Conservation (phyloP, 30 jellyfish, hydroid and myxozoan species). For the Turritopsis dohrnii region DNA sequence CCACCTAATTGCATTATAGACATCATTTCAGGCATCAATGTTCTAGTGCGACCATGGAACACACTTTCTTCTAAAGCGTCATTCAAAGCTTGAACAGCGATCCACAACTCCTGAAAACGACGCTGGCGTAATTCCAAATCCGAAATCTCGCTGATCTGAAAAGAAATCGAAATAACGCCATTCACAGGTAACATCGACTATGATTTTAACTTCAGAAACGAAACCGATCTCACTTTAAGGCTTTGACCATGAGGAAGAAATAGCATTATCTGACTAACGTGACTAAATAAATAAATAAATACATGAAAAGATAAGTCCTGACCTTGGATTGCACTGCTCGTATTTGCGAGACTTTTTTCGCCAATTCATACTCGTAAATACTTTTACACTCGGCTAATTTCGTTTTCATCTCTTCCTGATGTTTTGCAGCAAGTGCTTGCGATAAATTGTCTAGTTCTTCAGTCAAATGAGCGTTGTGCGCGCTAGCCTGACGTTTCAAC, state of each 20-base stretch:
- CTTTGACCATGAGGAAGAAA: too few species aligned
- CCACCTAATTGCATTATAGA: conserved; percentile 63
- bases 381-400: conserved; percentile 39
- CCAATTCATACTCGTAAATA: conserved; percentile 40
- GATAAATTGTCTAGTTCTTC: conserved; percentile 57
- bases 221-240: too few species aligned
- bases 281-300: too few species aligned
- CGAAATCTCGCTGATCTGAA: conserved; percentile 40
- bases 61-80: conserved; percentile 53
- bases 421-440: conserved; percentile 34
- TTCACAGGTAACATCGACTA: too few species aligned
- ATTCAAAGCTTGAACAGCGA: conserved; percentile 65
- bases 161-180: background rate
- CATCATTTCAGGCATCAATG: conserved; percentile 69
- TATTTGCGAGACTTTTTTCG: conserved; percentile 44
- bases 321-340: conserved; percentile 60
- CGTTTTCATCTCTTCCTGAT: conserved; percentile 32
- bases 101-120: conserved; percentile 61
- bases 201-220: too few species aligned
- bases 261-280: too few species aligned
- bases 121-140: conserved; percentile 59
- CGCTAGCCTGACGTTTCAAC: conserved; percentile 89
- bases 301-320: background rate
- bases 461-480: conserved; percentile 80
- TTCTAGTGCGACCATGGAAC: conserved; percentile 66